phyloP scores from a whole-genome alignment of 2,888 invertebrate species.

The Chymomyza procnemis region DNA sequence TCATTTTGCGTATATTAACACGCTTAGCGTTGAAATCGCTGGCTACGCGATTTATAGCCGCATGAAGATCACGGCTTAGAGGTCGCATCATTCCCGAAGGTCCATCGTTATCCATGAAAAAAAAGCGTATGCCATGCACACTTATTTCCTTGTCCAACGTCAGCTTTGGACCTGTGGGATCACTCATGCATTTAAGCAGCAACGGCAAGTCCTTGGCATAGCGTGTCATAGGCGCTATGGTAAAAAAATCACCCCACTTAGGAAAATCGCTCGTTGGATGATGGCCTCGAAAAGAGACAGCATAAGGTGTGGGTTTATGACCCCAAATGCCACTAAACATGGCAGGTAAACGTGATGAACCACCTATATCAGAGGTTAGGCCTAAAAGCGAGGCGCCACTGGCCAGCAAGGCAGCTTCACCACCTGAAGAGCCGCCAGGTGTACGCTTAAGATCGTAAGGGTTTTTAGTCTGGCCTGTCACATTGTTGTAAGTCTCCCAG shows the following conservation, averaged over 20 bases:
- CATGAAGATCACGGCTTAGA: conserved; percentile 75
- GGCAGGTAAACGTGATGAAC: conserved; percentile 91
- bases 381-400: conserved; percentile 90
- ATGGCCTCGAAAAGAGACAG: conserved; percentile 84
- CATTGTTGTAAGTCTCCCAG: conserved; percentile 93
- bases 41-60: conserved; percentile 77
- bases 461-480: conserved; percentile 91
- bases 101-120: conserved; percentile 89
- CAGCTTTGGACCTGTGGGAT: conserved; percentile 79
- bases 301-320: conserved; percentile 90
- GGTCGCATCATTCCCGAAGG: conserved; percentile 82
- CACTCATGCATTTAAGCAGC: conserved; percentile 84
- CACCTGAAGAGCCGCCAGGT: conserved; percentile 94
- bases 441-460: conserved; percentile 90
- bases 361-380: conserved; percentile 93
- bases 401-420: conserved; percentile 88
- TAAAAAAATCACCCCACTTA: conserved; percentile 84
- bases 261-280: conserved; percentile 82
- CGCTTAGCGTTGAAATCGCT: conserved; percentile 79
- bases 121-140: conserved; percentile 84
- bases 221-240: conserved; percentile 91
- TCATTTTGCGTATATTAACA: conserved; percentile 83
- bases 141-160: conserved; percentile 79
- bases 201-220: conserved; percentile 91
- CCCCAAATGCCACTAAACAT: conserved; percentile 95